phyloP scores from a whole-genome alignment of 2,888 invertebrate genomes.

The Coelopa pilipes region DNA sequence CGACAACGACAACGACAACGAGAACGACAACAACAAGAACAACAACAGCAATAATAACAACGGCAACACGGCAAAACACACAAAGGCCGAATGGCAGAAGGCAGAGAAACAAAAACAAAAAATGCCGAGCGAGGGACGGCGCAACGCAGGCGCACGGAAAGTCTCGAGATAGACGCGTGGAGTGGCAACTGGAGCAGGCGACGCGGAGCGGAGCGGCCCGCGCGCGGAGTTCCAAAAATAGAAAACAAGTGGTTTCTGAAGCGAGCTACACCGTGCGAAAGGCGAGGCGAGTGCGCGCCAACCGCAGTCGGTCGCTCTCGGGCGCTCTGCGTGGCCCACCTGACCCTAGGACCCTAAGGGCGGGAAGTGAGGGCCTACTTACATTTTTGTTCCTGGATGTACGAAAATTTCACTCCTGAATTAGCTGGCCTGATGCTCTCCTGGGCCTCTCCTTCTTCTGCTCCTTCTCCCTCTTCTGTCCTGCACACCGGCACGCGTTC shows the following conservation, averaged over 20 bases:
- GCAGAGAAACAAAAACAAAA: not conserved
- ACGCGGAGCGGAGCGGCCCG: constrained; percentile 25
- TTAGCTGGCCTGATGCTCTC: no score
- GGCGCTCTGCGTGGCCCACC: no score
- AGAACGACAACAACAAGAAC: constrained; percentile 1
- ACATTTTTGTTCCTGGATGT: constrained; percentile 42
- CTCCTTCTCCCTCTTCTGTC: no score
- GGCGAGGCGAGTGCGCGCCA: not conserved
- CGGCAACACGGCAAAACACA: not conserved
- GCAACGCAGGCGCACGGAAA: constrained; percentile 16
- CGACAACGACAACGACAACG: not conserved
- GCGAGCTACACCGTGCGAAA: constrained; percentile 37
- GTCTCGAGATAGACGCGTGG: constrained; percentile 30
- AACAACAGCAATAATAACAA: not conserved
- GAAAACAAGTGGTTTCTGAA: constrained; percentile 49
- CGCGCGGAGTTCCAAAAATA: constrained; percentile 49
- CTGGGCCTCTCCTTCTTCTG: no score
- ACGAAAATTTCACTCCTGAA: not conserved
- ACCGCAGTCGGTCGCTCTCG: no score
- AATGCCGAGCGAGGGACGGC: constrained; percentile 12
- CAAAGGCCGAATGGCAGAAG: not conserved
- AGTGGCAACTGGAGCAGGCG: constrained; percentile 11
- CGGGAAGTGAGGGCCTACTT: constrained; percentile 32
- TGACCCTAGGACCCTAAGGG: no score
- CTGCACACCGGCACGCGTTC: no score